These are phyloP conservation scores for Gorilla gorilla DNA, from an alignment of 2,113 vertebrate species.

Conservation along the genomic window DNA sequence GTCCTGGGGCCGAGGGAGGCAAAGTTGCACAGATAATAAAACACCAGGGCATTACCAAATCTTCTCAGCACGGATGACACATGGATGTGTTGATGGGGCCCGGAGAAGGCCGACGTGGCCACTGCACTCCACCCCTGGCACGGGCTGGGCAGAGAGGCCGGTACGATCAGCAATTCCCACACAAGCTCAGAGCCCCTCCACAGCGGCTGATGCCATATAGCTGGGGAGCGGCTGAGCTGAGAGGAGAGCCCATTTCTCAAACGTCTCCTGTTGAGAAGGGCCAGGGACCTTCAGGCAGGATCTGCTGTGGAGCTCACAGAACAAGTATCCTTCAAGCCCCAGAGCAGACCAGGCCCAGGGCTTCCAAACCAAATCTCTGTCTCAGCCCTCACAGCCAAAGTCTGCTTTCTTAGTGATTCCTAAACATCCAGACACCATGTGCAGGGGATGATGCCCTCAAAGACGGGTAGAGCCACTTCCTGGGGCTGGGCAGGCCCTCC, in stretches of 20 bases:
- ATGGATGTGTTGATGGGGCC: not conserved
- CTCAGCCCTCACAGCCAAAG: not conserved
- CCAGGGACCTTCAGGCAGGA: not conserved
- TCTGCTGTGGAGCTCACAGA: not conserved
- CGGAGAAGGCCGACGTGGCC: fast-evolving
- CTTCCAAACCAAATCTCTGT: not conserved
- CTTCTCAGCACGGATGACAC: not conserved
- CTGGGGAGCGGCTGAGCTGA: fast-evolving
- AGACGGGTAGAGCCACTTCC: not conserved
- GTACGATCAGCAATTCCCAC: not conserved
- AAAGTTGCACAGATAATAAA: not conserved
- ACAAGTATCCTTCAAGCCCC: not conserved
- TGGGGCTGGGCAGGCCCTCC: too few species aligned
- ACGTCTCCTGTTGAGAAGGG: not conserved
- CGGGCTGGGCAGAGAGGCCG: not conserved
- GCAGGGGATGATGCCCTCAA: not conserved
- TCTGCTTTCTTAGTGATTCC: not conserved
- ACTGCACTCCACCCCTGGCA: fast-evolving
- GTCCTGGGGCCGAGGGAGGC: not conserved
- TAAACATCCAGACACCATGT: not conserved
- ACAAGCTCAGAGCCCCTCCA: not conserved
- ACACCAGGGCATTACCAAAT: not conserved
- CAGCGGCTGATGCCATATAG: fast-evolving
- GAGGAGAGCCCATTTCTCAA: not conserved
- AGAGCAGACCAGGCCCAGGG: not conserved